phyloP scores from a whole-genome alignment of 2,888 invertebrate genomes.

The Polyommatus icarus region DNA sequence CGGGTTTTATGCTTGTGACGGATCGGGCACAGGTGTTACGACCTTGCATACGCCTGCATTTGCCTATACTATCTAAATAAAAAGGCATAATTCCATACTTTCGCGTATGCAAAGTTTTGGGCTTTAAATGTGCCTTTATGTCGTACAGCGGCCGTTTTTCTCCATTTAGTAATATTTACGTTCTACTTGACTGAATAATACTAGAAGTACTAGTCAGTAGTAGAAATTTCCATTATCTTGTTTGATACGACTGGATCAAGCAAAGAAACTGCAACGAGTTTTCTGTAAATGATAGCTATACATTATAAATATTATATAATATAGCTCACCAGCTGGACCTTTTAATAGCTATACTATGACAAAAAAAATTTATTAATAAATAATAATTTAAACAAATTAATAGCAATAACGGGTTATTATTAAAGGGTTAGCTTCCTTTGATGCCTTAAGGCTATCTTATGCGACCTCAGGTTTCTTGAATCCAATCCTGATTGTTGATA shows the following conservation, averaged over 20 bases:
- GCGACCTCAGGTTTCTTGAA: not conserved
- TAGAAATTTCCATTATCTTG: too few relatives aligned
- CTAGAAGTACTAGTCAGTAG: not conserved
- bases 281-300: too few relatives aligned
- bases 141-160: not conserved
- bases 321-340: too few relatives aligned
- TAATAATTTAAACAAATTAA: not conserved
- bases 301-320: too few relatives aligned
- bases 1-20: constrained; percentile 67
- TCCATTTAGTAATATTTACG: not conserved
- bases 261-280: too few relatives aligned
- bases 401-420: not conserved
- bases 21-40: constrained; percentile 60
- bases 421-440: not conserved
- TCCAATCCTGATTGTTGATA: not conserved
- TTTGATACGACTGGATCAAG: too few relatives aligned
- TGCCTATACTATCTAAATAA: not conserved
- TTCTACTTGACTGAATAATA: too few relatives aligned
- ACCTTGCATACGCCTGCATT: constrained; percentile 41
- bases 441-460: not conserved
- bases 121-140: not conserved
- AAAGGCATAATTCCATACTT: not conserved
- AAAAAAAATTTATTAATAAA: too few relatives aligned
- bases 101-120: not conserved
- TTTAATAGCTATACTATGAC: not conserved